Evolutionary conservation across 2,888 invertebrate species (phyloP).

Genomic region (Rhamphomyia laevipes): DNA sequence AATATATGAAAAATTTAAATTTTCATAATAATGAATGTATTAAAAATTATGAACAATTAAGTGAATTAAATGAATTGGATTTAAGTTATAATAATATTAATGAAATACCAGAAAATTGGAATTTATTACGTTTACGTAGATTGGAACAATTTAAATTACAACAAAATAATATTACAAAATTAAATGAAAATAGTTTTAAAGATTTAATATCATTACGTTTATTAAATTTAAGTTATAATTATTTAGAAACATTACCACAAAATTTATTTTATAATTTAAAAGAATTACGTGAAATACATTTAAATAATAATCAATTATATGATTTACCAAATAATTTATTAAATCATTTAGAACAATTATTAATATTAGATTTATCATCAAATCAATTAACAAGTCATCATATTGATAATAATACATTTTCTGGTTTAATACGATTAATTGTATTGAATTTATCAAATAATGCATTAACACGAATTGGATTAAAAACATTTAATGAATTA

Average conservation of each 20-base stretch:
- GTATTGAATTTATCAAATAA: conserved; percentile 78
- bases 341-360: conserved; percentile 69
- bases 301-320: conserved; percentile 74
- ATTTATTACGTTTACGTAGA: conserved; percentile 61
- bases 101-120: conserved; percentile 58
- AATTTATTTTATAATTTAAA: conserved; percentile 69
- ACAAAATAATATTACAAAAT: conserved; percentile 69
- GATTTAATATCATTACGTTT: conserved; percentile 68
- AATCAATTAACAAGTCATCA: conserved; percentile 77
- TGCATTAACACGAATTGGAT: conserved; percentile 70
- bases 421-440: conserved; percentile 72
- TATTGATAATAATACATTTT: conserved; percentile 74
- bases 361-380: conserved; percentile 71
- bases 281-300: conserved; percentile 69
- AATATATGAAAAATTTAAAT: conserved; percentile 64
- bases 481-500: conserved; percentile 74
- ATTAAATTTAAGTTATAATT: conserved; percentile 78
- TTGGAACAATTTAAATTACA: conserved; percentile 69
- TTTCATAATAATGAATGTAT: conserved; percentile 40
- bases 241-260: conserved; percentile 66
- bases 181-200: conserved; percentile 66
- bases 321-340: conserved; percentile 74
- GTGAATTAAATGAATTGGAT: conserved; percentile 64
- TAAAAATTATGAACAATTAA: conserved; percentile 42
- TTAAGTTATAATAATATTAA: conserved; percentile 70